Evolutionary conservation across 64 coral and sea anemone species (phyloP).

Genomic region (Anthopleura sola): DNA sequence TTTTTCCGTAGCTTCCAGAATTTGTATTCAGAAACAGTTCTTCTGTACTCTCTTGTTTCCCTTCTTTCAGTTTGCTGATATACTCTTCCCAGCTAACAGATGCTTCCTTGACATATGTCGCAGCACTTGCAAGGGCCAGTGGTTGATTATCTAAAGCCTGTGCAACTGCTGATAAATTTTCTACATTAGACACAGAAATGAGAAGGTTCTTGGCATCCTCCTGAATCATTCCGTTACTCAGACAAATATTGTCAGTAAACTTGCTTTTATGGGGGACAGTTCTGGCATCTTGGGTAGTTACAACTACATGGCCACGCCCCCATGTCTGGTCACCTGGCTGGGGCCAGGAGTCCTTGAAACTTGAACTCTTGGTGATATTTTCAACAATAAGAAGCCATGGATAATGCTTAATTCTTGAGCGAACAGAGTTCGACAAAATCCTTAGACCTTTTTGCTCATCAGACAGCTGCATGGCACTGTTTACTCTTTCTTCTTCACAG

Average conservation of each 20-base stretch:
- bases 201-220: background rate
- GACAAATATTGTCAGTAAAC: background rate
- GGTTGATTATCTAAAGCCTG: background rate
- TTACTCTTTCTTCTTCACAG: slow-evolving; percentile 8
- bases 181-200: background rate
- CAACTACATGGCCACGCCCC: background rate
- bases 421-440: background rate
- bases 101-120: background rate
- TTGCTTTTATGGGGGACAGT: slow-evolving; percentile 4
- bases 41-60: background rate
- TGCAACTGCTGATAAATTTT: background rate
- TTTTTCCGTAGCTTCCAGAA: slow-evolving; percentile 4
- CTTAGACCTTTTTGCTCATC: slow-evolving; percentile 3
- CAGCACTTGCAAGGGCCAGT: slow-evolving; percentile 19
- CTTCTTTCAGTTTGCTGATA: slow-evolving; percentile 2
- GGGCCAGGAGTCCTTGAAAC: background rate
- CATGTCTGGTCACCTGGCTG: background rate
- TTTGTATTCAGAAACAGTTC: background rate
- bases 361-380: slow-evolving; percentile 13
- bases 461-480: background rate
- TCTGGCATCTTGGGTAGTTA: slow-evolving; percentile 16
- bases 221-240: slow-evolving; percentile 7
- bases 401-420: background rate
- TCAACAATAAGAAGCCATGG: slow-evolving; percentile 32
- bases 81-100: slow-evolving; percentile 14